Percentiles rank a stretch among this genome's conserved stretches.
phyloP scores from a whole-genome alignment of 1,140 invertebrate species.

The Drosophila willistoni region DNA sequence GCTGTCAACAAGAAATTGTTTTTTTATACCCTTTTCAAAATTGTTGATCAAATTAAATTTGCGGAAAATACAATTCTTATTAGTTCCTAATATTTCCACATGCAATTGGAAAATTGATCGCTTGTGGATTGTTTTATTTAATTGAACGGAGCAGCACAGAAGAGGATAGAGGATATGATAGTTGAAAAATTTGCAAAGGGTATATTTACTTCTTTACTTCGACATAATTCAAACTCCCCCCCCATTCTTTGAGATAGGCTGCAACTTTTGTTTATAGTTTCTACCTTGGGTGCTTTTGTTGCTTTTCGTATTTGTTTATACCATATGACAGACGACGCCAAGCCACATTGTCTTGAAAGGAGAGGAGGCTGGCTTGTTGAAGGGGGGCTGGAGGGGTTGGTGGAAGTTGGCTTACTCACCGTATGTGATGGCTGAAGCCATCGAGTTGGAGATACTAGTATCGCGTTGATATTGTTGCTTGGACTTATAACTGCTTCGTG shows the following conservation, averaged over 20 bases:
- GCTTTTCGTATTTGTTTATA: not conserved
- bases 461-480: slow-evolving; percentile 9
- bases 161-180: no score
- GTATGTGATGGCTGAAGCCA: not conserved
- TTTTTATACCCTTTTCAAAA: not conserved
- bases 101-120: no score
- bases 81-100: no score
- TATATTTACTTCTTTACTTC: not conserved
- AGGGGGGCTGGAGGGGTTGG: no score
- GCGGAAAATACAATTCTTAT: no score
- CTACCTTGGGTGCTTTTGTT: slow-evolving; percentile 7
- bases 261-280: slow-evolving; percentile 3
- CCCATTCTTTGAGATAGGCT: not conserved
- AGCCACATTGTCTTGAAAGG: not conserved
- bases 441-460: not conserved
- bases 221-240: not conserved
- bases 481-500: not conserved
- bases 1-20: not conserved
- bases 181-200: not conserved
- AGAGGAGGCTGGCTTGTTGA: not conserved
- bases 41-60: not conserved
- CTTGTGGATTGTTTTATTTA: not conserved
- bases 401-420: slow-evolving; percentile 13
- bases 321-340: slow-evolving; percentile 14
- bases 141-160: no score